Base-by-base conservation (phyloP, 2,113 vertebrate genomes). In the Elephas maximus region DNA sequence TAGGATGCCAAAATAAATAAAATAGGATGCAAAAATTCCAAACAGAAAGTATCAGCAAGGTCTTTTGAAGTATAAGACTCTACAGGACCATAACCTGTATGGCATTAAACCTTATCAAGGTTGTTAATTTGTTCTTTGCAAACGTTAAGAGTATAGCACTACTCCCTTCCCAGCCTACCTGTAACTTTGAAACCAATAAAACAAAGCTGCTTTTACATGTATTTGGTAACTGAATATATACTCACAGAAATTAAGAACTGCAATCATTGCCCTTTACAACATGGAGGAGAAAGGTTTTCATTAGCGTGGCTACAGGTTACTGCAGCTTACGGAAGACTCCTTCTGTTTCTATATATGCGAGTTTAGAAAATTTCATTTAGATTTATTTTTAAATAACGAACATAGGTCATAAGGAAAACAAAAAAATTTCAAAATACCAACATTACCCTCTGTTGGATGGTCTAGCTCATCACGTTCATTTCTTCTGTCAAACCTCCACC, bases 351-450 rank as follows among this genome's bases (percentile, higher is more conserved):
- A 18, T 24, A n/a, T 30, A 51, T 85, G 12, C 65, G 23, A 51
- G 30, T 85, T 96, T 77, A 77, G 30, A 81, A 87, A 81, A 41
- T 15, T 53, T 24, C 62, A 76, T 91, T 79, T 63, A 62, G 24
- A 51, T 82, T 65, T 93, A 20, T 57, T 88, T 85, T 96, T 81
- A 92, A 86, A 17, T 81, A 97, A 76, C 48, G 51, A 93, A 51
- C 37, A n/a, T 0, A 81, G 30, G 7, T 60, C 33, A 74, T n/a
- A 93, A 51, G 57, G 73, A 77, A 88, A 95, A 81, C 44, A 90
- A 77, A 21, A 5, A 17, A 73, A 23, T 30, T 37, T 9, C 44
- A 17, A 88, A 77, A 65, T 15, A 53, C 18, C 30, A 81, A 37
- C 48, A 80, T 21, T 60, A 76, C 23, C 37, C 33, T 24, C 4